Conservation (phyloP, 2,113 vertebrate species). For the Chaenocephalus aceratus region DNA sequence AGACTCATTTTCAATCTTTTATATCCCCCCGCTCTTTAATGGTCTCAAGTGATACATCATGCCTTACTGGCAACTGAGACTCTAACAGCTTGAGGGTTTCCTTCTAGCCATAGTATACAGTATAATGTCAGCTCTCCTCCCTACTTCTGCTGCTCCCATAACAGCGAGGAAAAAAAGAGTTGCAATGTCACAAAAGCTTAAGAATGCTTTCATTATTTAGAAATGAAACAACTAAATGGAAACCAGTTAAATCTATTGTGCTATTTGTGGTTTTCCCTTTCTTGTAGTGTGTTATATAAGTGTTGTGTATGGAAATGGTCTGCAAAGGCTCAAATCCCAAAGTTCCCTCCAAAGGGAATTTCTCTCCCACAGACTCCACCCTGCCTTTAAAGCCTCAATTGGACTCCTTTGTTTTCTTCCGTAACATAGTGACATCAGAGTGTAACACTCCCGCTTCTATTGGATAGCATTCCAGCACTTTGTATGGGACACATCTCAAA, state of each 20-base stretch:
- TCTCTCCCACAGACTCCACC: too few relatives aligned
- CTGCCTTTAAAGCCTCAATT: too few relatives aligned
- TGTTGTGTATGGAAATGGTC: too few relatives aligned
- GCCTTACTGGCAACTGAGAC: conserved; percentile 32
- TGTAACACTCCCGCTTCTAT: too few relatives aligned
- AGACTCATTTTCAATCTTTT: conserved; percentile 19
- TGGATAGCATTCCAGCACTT: too few relatives aligned
- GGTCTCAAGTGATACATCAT: conserved; percentile 18
- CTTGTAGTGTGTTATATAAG: too few relatives aligned
- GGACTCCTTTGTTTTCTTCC: too few relatives aligned
- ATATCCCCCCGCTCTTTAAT: conserved; percentile 7
- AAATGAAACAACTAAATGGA: neutral
- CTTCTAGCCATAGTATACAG: conserved; percentile 35
- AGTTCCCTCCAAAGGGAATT: too few relatives aligned
- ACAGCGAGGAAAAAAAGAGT: neutral
- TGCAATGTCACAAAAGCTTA: neutral
- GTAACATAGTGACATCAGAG: too few relatives aligned
- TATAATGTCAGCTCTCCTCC: conserved; percentile 28
- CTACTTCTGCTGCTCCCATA: conserved; percentile 23
- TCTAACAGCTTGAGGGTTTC: conserved; percentile 37
- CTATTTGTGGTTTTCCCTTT: too few relatives aligned
- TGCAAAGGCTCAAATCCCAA: too few relatives aligned
- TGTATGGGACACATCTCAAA: too few relatives aligned
- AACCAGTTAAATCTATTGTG: neutral
- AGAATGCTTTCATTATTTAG: neutral